A percentile compares a stretch with the other conserved stretches of the same genome.
These are phyloP conservation scores for Pteronura brasiliensis DNA, from an alignment of 2,113 vertebrate genomes.

Conservation along the genomic window DNA sequence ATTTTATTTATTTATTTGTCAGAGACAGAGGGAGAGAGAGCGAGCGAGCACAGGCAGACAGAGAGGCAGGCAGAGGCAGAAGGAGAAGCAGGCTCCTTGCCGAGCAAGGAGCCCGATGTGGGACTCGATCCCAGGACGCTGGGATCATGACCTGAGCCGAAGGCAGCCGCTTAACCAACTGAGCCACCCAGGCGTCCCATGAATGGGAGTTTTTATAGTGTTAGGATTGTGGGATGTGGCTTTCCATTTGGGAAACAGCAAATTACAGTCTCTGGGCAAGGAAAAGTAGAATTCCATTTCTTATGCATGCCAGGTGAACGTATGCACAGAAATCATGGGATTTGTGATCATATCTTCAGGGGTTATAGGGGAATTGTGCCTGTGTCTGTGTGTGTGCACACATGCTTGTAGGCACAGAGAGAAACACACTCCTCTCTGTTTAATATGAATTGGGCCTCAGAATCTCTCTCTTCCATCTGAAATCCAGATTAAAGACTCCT, in stretches of 20 bases:
- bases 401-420: background rate
- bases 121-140: too few species aligned
- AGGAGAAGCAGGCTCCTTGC: too few species aligned
- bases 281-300: background rate
- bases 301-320: background rate
- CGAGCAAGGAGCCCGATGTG: too few species aligned
- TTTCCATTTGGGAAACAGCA: conserved; percentile 33
- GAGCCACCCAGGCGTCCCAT: too few species aligned
- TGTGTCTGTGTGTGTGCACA: fast-evolving
- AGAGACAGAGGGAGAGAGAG: too few species aligned
- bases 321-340: background rate
- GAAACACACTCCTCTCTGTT: background rate
- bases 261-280: background rate
- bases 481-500: background rate
- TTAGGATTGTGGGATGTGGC: background rate
- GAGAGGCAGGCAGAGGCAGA: too few species aligned
- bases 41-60: too few species aligned
- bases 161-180: too few species aligned
- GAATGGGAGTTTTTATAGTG: conserved; percentile 34
- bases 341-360: background rate
- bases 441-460: background rate
- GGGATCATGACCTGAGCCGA: too few species aligned
- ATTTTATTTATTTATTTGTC: too few species aligned
- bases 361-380: background rate
- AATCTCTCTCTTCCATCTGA: background rate